These are phyloP conservation scores for Pachliopta kotzebuea DNA, from an alignment of 2,888 invertebrate genomes.

Conservation along the genomic window DNA sequence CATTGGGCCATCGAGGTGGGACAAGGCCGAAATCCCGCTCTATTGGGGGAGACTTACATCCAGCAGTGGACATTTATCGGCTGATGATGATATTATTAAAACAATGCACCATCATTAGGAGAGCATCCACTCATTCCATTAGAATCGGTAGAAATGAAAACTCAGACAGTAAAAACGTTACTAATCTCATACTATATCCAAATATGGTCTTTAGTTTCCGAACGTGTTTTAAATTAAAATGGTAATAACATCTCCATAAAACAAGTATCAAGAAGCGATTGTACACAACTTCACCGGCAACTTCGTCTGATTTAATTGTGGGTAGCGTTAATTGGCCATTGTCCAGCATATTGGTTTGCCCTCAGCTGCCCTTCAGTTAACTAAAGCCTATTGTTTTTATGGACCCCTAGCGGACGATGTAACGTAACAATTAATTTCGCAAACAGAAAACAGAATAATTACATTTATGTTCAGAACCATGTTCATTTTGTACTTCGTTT, in stretches of 20 bases:
- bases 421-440: conserved; percentile 27
- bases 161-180: neutral
- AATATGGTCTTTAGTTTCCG: too few species aligned
- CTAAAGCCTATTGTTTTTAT: conserved; percentile 47
- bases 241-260: conserved; percentile 41
- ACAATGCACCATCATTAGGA: too few species aligned
- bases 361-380: conserved; percentile 46
- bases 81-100: too few species aligned
- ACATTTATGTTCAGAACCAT: neutral
- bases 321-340: conserved; percentile 67
- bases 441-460: conserved; percentile 11
- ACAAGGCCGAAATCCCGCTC: too few species aligned
- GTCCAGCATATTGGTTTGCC: conserved; percentile 56
- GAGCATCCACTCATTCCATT: too few species aligned
- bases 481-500: neutral
- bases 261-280: conserved; percentile 42
- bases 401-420: conserved; percentile 30
- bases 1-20: too few species aligned
- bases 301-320: conserved; percentile 60
- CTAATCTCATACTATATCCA: neutral
- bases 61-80: too few species aligned
- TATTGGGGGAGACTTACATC: too few species aligned
- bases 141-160: neutral
- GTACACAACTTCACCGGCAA: conserved; percentile 38
- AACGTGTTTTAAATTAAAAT: neutral